A percentile compares a stretch with the other conserved stretches of the same genome.
phyloP scores from a whole-genome alignment of 2,888 invertebrate genomes.

The Drosophila emarginata region DNA sequence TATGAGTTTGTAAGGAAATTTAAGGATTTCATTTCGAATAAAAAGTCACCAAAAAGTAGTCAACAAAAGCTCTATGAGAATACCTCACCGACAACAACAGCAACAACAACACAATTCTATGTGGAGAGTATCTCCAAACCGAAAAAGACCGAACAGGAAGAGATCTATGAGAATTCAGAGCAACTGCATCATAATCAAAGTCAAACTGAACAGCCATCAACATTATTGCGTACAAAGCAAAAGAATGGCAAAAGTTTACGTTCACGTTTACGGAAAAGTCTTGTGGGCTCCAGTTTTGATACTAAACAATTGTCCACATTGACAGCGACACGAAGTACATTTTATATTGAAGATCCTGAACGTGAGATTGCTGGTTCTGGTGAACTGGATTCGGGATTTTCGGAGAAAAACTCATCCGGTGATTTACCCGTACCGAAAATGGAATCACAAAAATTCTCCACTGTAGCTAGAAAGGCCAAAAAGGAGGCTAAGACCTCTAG shows the following conservation, averaged over 20 bases:
- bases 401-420: conserved; percentile 76
- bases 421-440: conserved; percentile 53
- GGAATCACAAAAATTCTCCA: conserved; percentile 70
- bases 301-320: conserved; percentile 81
- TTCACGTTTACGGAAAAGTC: conserved; percentile 85
- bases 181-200: conserved; percentile 55
- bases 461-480: conserved; percentile 80
- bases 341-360: conserved; percentile 87
- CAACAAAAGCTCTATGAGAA: conserved; percentile 81
- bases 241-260: conserved; percentile 84
- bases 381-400: conserved; percentile 86
- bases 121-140: conserved; percentile 45
- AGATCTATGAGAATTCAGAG: conserved; percentile 78
- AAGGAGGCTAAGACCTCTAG: conserved; percentile 76
- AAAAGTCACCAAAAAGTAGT: conserved; percentile 78
- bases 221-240: conserved; percentile 50
- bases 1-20: conserved; percentile 88
- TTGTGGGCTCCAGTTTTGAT: conserved; percentile 81
- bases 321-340: conserved; percentile 87
- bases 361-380: conserved; percentile 77
- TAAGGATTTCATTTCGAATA: conserved; percentile 85
- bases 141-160: conserved; percentile 43
- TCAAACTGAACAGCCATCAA: conserved; percentile 45
- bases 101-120: conserved; percentile 66
- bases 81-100: conserved; percentile 36